Evolutionary conservation across 2,113 vertebrate species (phyloP).

Genomic region (Chaenocephalus aceratus): DNA sequence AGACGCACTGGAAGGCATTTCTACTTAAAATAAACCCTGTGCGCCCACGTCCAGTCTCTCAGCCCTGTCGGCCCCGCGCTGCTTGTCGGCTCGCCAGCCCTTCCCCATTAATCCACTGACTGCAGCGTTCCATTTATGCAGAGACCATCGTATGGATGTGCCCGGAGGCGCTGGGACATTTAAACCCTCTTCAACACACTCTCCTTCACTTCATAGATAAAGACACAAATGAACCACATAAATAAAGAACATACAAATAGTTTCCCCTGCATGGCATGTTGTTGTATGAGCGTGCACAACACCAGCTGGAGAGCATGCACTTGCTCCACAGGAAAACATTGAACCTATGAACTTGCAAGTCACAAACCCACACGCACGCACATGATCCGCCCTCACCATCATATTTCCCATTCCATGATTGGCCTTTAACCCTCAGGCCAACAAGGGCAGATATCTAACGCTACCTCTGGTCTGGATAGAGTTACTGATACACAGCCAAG

Average conservation of each 20-base stretch:
- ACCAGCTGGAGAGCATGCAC: slow-evolving; percentile 36
- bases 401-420: slow-evolving; percentile 44
- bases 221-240: slow-evolving; percentile 57
- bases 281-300: slow-evolving; percentile 25
- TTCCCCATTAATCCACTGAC: slow-evolving; percentile 80
- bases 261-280: slow-evolving; percentile 41
- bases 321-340: slow-evolving; percentile 48
- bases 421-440: slow-evolving; percentile 50
- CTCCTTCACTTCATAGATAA: slow-evolving; percentile 54
- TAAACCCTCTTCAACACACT: slow-evolving; percentile 62
- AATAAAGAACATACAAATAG: slow-evolving; percentile 37
- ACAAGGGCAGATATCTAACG: slow-evolving; percentile 20
- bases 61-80: slow-evolving; percentile 67
- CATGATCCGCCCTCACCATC: slow-evolving; percentile 8
- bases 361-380: slow-evolving; percentile 16
- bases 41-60: slow-evolving; percentile 79
- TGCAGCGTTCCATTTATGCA: slow-evolving; percentile 76
- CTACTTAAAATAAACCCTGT: slow-evolving; percentile 83
- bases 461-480: slow-evolving; percentile 4
- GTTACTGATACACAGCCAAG: slow-evolving; percentile 23
- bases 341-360: slow-evolving; percentile 53
- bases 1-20: slow-evolving; percentile 82
- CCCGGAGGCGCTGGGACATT: slow-evolving; percentile 71
- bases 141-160: slow-evolving; percentile 78
- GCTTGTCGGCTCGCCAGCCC: slow-evolving; percentile 75